Conservation (phyloP, 2,888 invertebrate genomes). For the Pasiphila rectangulata region DNA sequence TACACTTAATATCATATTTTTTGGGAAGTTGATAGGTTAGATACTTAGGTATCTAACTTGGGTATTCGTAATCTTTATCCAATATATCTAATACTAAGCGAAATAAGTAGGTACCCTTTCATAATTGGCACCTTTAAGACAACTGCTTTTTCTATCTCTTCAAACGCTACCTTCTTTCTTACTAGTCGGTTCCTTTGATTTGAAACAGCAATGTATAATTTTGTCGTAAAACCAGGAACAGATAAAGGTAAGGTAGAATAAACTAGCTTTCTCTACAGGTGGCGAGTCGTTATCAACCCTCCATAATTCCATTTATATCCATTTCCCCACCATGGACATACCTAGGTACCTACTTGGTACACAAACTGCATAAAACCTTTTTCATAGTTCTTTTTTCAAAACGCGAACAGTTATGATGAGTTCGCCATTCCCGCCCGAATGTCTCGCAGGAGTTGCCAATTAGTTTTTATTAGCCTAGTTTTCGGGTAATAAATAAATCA, state of each 20-base stretch:
- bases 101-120: too few species aligned
- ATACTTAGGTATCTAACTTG: too few species aligned
- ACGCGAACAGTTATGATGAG: slow-evolving; percentile 15
- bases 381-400: background rate
- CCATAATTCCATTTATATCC: background rate
- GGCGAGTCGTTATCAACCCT: slow-evolving; percentile 4
- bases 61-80: too few species aligned
- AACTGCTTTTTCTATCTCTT: background rate
- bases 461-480: slow-evolving; percentile 24
- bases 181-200: background rate
- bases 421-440: slow-evolving; percentile 23
- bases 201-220: slow-evolving; percentile 1
- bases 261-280: slow-evolving; percentile 4
- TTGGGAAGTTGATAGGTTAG: too few species aligned
- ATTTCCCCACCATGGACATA: background rate
- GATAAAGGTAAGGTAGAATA: background rate
- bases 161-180: background rate
- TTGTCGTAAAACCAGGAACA: slow-evolving; percentile 1
- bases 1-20: too few species aligned
- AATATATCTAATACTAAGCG: too few species aligned
- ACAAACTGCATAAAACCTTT: slow-evolving; percentile 8
- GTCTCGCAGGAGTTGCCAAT: slow-evolving; percentile 24
- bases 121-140: background rate
- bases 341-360: slow-evolving; percentile 1
- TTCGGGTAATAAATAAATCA: slow-evolving; percentile 27